Evolutionary conservation across 2,113 vertebrate species (phyloP).

Genomic region (Picathartes gymnocephalus): DNA sequence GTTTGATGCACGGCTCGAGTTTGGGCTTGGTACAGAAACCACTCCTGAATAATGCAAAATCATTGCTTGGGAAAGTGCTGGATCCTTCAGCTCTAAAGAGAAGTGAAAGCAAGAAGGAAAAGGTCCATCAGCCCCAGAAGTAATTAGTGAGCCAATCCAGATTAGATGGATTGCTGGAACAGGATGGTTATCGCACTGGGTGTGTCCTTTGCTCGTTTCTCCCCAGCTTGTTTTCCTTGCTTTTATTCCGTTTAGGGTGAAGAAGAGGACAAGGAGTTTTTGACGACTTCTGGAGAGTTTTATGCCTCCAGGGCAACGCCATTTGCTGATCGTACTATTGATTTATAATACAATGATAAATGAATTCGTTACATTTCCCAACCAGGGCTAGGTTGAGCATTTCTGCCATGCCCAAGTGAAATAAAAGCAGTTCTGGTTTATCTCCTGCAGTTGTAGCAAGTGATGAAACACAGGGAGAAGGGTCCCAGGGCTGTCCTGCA

Average conservation of each 20-base stretch:
- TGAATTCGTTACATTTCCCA: not conserved
- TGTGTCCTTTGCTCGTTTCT: not conserved
- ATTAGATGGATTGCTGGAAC: not conserved
- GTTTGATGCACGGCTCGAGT: not conserved
- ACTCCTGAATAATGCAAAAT: not conserved
- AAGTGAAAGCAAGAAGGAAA: not conserved
- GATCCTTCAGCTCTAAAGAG: not conserved
- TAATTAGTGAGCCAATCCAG: not conserved
- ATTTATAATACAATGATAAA: not conserved
- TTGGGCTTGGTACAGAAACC: not conserved
- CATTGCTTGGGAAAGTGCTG: not conserved
- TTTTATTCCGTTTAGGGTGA: not conserved
- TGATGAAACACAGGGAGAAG: not conserved
- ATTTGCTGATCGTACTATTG: not conserved
- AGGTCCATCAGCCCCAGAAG: not conserved
- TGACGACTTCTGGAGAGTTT: not conserved
- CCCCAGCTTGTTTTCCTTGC: not conserved
- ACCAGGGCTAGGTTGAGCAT: accelerated
- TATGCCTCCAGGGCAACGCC: not conserved
- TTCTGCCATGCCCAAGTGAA: not conserved
- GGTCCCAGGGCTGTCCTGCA: not conserved
- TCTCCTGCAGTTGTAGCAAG: not conserved
- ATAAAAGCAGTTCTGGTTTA: constrained; percentile 8
- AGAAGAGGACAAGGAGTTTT: not conserved
- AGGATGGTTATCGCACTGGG: not conserved